Base-by-base conservation (phyloP, 2,797 vertebrate genomes). In the Clarias platycephalus region DNA sequence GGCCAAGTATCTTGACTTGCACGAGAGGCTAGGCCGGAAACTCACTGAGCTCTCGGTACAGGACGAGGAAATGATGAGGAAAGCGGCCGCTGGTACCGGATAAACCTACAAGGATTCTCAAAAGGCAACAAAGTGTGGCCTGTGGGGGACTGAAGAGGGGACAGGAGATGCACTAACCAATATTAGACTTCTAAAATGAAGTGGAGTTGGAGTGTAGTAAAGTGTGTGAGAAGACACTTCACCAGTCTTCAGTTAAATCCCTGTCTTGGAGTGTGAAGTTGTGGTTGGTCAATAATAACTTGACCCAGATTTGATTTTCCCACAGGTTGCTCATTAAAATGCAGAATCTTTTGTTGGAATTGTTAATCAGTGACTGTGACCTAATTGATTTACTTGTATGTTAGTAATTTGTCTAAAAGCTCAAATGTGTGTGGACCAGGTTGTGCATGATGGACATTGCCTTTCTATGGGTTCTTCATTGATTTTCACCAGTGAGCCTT, bases 1-100 rank as follows among this genome's bases (percentile, higher is more conserved):
- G 78, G 96, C 98, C 88, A 99, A 99, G 91, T 99, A 99, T 91
- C 94, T 99, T 90, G 97, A 99, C 90, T 96, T 99, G 66, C 98
- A 99, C 0, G 98, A 99, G 91, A 92, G 94, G 71, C 95, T 99
- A 91, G 98, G 98, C 62, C 97, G 96, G 83, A 98, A 98, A 90
- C 92, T 99, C 87, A 99, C 98, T 0, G 97, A 99, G 90, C 93
- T 99, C 28, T 99, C 98, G 0, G 93, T 99, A 91, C 97, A 98
- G 91, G 98, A 99, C 0, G 97, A 99, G 87, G 97, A 98, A 81
- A 90, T 95, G 86, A 97, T 99, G 96, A 96, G 96, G 92, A 96
- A 97, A 81, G 92, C 93, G 71, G 91, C 97, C 62, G 89, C 95
- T 67, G 93, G 95, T 84, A 94, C 93, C 37, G 93, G 92, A 62